Conservation (phyloP, 2,113 vertebrate genomes). For the Charina bottae region DNA sequence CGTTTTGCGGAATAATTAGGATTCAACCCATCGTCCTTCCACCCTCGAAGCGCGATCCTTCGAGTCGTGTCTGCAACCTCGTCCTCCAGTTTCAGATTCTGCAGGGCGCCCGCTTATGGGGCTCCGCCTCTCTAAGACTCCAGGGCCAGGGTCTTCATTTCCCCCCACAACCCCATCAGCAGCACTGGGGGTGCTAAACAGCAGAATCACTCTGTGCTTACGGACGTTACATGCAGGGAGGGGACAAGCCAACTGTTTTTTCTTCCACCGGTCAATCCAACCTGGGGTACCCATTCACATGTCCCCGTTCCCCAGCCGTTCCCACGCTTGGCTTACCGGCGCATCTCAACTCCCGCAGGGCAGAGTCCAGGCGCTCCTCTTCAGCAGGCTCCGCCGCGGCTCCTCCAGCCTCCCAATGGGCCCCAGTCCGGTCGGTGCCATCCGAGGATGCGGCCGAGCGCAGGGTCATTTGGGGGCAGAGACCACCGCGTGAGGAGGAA, state of each 20-base stretch:
- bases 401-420: conserved; percentile 32
- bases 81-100: not conserved
- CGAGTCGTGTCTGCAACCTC: too few relatives aligned
- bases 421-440: conserved; percentile 64
- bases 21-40: too few relatives aligned
- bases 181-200: not conserved
- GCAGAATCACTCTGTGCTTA: not conserved
- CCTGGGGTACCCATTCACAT: not conserved
- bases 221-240: not conserved
- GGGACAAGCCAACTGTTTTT: not conserved
- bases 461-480: conserved; percentile 79
- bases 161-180: not conserved
- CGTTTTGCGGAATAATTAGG: too few relatives aligned
- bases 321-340: conserved; percentile 71
- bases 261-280: not conserved
- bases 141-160: not conserved
- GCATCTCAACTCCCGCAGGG: conserved; percentile 81
- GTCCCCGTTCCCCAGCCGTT: too few relatives aligned
- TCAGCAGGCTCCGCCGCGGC: conserved; percentile 61
- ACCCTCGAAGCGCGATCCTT: not conserved
- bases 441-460: conserved; percentile 79
- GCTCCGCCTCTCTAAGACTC: not conserved
- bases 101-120: not conserved
- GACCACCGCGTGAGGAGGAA: not conserved
- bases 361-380: conserved; percentile 72